phyloP scores from a whole-genome alignment of 1,140 invertebrate species.

The Stenopsyche tienmushanensis region DNA sequence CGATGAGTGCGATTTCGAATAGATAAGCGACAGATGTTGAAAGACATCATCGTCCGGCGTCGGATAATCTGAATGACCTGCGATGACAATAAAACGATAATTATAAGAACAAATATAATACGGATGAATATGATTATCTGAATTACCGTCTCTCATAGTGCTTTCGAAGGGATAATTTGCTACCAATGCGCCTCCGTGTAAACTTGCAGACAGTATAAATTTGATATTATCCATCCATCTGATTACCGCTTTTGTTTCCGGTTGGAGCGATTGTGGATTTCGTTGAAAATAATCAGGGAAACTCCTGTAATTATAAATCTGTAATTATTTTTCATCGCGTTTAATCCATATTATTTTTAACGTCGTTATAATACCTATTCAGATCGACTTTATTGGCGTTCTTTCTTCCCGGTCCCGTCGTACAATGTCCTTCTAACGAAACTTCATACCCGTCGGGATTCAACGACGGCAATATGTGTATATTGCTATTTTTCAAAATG shows the following conservation, averaged over 20 bases:
- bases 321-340: neutral
- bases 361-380: conserved; percentile 44
- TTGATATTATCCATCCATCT: conserved; percentile 51
- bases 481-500: conserved; percentile 54
- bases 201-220: conserved; percentile 58
- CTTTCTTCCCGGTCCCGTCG: conserved; percentile 47
- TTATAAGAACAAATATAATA: conserved; percentile 4
- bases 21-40: conserved; percentile 61
- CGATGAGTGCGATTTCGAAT: conserved; percentile 58
- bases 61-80: conserved; percentile 30
- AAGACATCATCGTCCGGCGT: conserved; percentile 71
- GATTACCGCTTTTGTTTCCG: conserved; percentile 51
- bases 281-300: conserved; percentile 52
- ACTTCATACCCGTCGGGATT: conserved; percentile 57
- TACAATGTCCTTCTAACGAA: conserved; percentile 51
- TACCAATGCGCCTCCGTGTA: conserved; percentile 61
- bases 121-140: neutral
- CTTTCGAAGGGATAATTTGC: conserved; percentile 59
- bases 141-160: conserved; percentile 2
- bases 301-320: conserved; percentile 40
- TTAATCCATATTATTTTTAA: conserved; percentile 8
- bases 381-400: conserved; percentile 49
- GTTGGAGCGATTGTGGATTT: conserved; percentile 42
- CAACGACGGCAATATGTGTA: conserved; percentile 60
- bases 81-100: neutral